A percentile compares a stretch with the other conserved stretches of the same genome.
Evolutionary conservation across 2,113 vertebrate species (phyloP).

Genomic region (Tamias sibiricus): DNA sequence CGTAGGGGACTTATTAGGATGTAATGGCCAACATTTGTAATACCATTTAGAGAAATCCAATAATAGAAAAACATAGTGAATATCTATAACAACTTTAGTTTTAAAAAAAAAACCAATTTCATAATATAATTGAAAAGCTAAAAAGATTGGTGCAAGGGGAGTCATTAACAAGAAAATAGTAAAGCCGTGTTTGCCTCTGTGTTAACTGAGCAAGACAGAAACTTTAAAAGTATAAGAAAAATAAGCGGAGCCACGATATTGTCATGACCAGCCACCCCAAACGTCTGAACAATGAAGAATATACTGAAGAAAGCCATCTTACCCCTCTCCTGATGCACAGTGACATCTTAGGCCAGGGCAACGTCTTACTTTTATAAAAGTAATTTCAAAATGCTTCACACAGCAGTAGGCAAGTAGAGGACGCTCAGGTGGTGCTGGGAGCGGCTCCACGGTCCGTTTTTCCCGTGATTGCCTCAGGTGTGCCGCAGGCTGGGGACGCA

Average conservation of each 20-base stretch:
- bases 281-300: neutral
- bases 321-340: neutral
- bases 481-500: too few relatives aligned
- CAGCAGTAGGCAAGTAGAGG: neutral
- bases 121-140: neutral
- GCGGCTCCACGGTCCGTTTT: neutral
- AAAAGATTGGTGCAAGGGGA: neutral
- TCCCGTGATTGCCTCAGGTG: too few relatives aligned
- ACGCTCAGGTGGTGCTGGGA: neutral
- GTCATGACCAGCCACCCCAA: neutral
- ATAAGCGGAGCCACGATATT: neutral
- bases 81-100: neutral
- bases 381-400: neutral
- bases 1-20: neutral
- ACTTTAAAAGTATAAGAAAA: neutral
- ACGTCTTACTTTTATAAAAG: neutral
- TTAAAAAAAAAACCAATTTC: neutral
- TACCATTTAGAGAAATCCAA: constrained; percentile 18
- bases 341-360: neutral
- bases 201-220: neutral
- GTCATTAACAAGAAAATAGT: neutral
- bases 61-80: neutral
- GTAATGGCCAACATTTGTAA: neutral
- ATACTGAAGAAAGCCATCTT: neutral
- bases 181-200: neutral